Conservation (phyloP, 2,888 invertebrate genomes). For the Tenthredo scrophulariae region DNA sequence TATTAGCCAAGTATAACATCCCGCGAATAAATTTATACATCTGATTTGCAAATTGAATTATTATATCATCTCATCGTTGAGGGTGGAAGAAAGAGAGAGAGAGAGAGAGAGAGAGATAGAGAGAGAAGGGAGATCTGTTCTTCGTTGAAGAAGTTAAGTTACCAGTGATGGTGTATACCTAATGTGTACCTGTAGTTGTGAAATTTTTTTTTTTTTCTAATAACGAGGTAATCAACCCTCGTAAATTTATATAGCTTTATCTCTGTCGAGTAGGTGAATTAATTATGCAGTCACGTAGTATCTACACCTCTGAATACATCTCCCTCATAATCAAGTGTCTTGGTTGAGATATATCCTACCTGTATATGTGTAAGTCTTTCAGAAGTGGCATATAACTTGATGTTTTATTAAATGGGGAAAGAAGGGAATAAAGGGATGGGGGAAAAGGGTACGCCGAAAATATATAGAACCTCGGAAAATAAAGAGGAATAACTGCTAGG, state of each 20-base stretch:
- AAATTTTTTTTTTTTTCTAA: not conserved
- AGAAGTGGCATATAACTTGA: not conserved
- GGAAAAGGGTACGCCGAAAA: not conserved
- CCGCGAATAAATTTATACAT: conserved; percentile 31
- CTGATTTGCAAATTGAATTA: conserved; percentile 40
- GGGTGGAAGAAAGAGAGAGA: not conserved
- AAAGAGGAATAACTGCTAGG: not conserved
- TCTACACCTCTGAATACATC: not conserved
- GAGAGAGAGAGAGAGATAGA: not conserved
- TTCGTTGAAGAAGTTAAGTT: not conserved
- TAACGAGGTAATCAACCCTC: not conserved
- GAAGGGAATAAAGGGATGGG: not conserved
- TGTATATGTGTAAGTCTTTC: not conserved
- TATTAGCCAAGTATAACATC: conserved; percentile 28
- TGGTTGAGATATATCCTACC: not conserved
- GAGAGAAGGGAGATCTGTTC: not conserved
- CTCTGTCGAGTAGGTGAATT: not conserved
- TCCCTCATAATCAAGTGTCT: not conserved
- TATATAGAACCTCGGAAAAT: not conserved
- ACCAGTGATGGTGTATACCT: not conserved
- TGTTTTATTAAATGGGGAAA: not conserved
- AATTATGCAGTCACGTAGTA: not conserved
- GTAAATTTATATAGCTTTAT: not conserved
- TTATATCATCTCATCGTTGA: not conserved
- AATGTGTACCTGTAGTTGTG: not conserved